Evolutionary conservation across 2,888 invertebrate genomes (phyloP).

Genomic region (Margaritifera margaritifera): DNA sequence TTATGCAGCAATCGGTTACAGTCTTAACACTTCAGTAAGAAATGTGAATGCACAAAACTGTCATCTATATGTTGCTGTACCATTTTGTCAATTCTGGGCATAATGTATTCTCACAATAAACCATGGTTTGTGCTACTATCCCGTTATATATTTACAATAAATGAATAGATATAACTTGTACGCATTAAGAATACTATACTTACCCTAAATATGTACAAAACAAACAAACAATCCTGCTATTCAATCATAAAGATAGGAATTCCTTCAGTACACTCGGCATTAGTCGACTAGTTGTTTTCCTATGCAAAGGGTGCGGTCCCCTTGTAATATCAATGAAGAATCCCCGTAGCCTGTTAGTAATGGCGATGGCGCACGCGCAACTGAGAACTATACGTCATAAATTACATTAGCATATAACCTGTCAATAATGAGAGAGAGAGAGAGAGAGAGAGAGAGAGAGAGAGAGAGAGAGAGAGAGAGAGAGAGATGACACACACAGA

Average conservation of each 20-base stretch:
- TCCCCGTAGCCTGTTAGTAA: slow-evolving; percentile 51
- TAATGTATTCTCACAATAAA: too few relatives aligned
- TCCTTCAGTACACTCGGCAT: slow-evolving; percentile 18
- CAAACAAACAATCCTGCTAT: slow-evolving; percentile 23
- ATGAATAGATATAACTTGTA: neutral
- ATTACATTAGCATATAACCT: slow-evolving; percentile 37
- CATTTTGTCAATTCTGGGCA: too few relatives aligned
- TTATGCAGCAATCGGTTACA: too few relatives aligned
- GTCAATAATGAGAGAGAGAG: too few relatives aligned
- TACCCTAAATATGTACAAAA: slow-evolving; percentile 25
- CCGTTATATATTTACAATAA: too few relatives aligned
- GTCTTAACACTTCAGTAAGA: too few relatives aligned
- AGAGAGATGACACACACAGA: too few relatives aligned
- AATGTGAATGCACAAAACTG: too few relatives aligned
- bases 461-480: too few relatives aligned
- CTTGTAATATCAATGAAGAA: slow-evolving; percentile 39
- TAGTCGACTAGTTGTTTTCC: slow-evolving; percentile 5
- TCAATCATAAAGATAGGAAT: slow-evolving; percentile 19
- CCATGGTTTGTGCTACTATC: too few relatives aligned
- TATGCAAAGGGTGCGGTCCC: slow-evolving; percentile 51
- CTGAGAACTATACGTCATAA: slow-evolving; percentile 29
- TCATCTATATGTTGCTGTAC: too few relatives aligned
- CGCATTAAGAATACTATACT: slow-evolving; percentile 7
- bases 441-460: too few relatives aligned
- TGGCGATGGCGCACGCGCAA: slow-evolving; percentile 51